These are phyloP conservation scores for Cynocephalus volans DNA, from an alignment of 2,113 vertebrate species.

Conservation along the genomic window DNA sequence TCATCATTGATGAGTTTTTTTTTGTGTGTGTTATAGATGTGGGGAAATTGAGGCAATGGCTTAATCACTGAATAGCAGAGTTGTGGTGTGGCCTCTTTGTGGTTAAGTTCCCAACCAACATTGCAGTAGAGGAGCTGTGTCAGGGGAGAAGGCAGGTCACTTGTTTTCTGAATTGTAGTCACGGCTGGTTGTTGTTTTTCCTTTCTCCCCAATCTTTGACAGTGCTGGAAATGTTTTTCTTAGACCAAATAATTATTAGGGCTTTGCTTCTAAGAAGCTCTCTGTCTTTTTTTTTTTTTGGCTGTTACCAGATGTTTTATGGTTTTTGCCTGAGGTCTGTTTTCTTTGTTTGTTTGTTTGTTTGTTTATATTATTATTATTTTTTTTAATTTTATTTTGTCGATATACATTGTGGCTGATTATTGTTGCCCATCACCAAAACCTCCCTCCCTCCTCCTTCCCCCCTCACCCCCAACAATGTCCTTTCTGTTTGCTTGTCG, in stretches of 20 bases:
- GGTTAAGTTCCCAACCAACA: not conserved
- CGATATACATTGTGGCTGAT: too few species aligned
- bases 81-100: not conserved
- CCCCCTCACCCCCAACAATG: too few species aligned
- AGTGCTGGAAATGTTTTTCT: slow-evolving; percentile 69
- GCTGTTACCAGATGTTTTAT: slow-evolving; percentile 49
- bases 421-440: too few species aligned
- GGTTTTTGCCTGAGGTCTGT: slow-evolving; percentile 62
- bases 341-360: too few species aligned
- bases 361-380: too few species aligned
- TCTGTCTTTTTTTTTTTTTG: not conserved
- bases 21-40: slow-evolving; percentile 35
- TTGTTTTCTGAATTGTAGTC: slow-evolving; percentile 57
- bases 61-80: slow-evolving; percentile 29
- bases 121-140: slow-evolving; percentile 6
- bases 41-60: not conserved
- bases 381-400: too few species aligned
- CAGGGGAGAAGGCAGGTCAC: not conserved
- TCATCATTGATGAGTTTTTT: not conserved
- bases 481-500: too few species aligned
- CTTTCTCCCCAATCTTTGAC: not conserved
- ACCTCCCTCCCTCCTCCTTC: too few species aligned
- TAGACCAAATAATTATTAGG: slow-evolving; percentile 35
- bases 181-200: not conserved
- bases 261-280: slow-evolving; percentile 69